Conservation (phyloP, 2,888 invertebrate species). For the Meghimatium bilineatum region DNA sequence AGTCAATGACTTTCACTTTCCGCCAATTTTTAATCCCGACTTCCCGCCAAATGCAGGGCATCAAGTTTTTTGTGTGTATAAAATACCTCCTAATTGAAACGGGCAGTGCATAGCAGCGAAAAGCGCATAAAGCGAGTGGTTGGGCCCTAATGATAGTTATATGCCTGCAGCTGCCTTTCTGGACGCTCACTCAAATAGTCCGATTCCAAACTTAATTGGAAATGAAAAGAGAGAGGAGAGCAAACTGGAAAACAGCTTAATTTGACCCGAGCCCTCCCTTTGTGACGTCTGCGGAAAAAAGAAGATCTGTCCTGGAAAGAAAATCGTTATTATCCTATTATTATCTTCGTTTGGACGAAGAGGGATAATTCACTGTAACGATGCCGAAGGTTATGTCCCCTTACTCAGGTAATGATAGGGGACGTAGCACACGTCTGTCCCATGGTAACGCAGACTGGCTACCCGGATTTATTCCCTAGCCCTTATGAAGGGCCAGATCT, state of each 20-base stretch:
- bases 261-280: constrained; percentile 35
- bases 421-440: constrained; percentile 37
- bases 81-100: constrained; percentile 38
- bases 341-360: constrained; percentile 26
- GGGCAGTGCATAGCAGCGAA: constrained; percentile 33
- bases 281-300: constrained; percentile 33
- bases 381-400: constrained; percentile 42
- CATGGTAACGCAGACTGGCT: constrained; percentile 23
- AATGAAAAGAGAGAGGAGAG: constrained; percentile 32
- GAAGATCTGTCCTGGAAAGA: constrained; percentile 25
- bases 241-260: constrained; percentile 48
- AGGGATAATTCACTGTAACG: constrained; percentile 49
- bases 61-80: neutral
- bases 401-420: constrained; percentile 48
- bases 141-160: constrained; percentile 34
- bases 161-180: constrained; percentile 29
- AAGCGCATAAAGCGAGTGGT: constrained; percentile 32
- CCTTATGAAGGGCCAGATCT: constrained; percentile 38
- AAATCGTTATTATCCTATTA: constrained; percentile 42
- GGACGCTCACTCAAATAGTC: constrained; percentile 12
- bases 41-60: neutral
- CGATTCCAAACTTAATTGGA: constrained; percentile 43
- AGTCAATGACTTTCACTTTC: neutral
- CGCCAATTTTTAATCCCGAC: neutral
- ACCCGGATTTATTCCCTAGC: constrained; percentile 44